These are phyloP conservation scores for Sepioteuthis lessoniana DNA, from an alignment of 2,888 invertebrate species.

Conservation along the genomic window DNA sequence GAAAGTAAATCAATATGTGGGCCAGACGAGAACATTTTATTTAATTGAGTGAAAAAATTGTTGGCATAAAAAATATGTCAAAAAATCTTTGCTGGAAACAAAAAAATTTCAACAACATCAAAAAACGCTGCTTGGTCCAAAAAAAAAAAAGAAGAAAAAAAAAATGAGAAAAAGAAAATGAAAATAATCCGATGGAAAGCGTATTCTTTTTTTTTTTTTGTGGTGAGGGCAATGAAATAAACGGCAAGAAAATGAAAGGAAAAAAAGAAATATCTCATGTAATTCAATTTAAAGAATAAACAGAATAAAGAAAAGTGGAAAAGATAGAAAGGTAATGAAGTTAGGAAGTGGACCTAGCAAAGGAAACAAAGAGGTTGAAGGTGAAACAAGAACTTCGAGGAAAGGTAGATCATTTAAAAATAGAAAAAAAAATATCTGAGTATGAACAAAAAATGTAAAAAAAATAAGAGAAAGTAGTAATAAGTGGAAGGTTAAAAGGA, in stretches of 20 bases:
- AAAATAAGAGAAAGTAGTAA: not conserved
- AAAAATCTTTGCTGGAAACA: not conserved
- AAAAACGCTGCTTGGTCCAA: not conserved
- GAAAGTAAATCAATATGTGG: not conserved
- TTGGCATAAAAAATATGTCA: constrained; percentile 24
- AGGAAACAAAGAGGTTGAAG: not conserved
- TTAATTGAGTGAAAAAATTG: not conserved
- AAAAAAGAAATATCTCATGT: not conserved
- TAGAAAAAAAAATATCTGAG: not conserved
- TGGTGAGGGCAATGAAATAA: not conserved
- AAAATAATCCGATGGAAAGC: not conserved
- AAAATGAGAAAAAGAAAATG: too few relatives aligned
- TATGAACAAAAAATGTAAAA: too few relatives aligned
- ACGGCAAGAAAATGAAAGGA: not conserved
- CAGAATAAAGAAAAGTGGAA: not conserved
- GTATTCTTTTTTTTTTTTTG: not conserved
- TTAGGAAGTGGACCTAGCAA: not conserved
- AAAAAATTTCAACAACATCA: not conserved
- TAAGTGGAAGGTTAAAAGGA: not conserved
- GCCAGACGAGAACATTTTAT: not conserved
- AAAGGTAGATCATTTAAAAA: not conserved
- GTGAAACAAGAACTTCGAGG: not conserved
- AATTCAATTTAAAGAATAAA: not conserved
- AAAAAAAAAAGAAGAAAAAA: too few relatives aligned
- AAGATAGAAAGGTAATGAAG: not conserved